A percentile compares a stretch with the other conserved stretches of the same genome.
These are phyloP conservation scores for Ctenopoma kingsleyae DNA, from an alignment of 2,797 vertebrate species.

Conservation along the genomic window DNA sequence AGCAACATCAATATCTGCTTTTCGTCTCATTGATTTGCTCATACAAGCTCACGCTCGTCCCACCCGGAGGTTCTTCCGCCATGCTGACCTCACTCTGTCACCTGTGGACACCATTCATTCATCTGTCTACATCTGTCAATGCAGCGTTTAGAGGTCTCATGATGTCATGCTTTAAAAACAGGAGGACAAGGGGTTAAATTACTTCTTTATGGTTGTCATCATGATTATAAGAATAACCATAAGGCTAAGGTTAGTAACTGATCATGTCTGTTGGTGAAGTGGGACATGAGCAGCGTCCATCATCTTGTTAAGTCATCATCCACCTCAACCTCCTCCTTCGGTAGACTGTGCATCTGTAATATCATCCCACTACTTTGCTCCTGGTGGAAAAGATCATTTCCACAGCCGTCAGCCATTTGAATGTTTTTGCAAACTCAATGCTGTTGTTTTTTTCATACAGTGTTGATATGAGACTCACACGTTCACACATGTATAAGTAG, in stretches of 20 bases:
- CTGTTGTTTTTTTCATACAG: neutral
- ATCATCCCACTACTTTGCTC: neutral
- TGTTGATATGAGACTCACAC: neutral
- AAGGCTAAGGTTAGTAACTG: neutral
- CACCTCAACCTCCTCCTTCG: neutral
- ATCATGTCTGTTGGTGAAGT: neutral
- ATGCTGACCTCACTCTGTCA: constrained; percentile 65
- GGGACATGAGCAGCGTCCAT: no score
- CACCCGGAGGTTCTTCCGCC: constrained; percentile 62
- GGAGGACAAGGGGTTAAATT: neutral
- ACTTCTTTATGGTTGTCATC: neutral
- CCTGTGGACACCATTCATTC: constrained; percentile 62
- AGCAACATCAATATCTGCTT: constrained; percentile 77
- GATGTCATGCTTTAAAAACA: constrained; percentile 40
- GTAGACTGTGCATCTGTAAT: neutral
- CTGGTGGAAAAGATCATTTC: neutral
- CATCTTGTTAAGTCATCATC: neutral
- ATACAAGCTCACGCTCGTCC: constrained; percentile 65
- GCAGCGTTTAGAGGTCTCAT: constrained; percentile 35
- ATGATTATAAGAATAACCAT: neutral
- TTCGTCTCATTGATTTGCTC: constrained; percentile 79
- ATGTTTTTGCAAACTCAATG: neutral
- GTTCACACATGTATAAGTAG: neutral
- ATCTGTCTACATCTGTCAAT: constrained; percentile 63
- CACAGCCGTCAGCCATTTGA: no score